Conservation (phyloP, 2,888 invertebrate species). For the Oscheius sp. region DNA sequence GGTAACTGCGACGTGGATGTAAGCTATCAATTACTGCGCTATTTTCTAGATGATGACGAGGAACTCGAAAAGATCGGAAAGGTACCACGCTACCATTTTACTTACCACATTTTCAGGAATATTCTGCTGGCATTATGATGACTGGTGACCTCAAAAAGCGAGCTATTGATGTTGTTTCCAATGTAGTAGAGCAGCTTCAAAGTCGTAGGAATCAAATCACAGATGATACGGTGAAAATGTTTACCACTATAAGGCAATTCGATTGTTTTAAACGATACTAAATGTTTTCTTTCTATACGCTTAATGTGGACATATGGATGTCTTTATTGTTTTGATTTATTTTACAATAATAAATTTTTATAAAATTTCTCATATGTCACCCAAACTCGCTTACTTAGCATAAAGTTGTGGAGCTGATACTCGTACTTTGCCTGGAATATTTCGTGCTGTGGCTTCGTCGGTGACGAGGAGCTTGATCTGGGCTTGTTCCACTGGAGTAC, state of each 20-base stretch:
- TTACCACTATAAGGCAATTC: slow-evolving; percentile 81
- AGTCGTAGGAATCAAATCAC: slow-evolving; percentile 84
- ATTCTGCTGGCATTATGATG: slow-evolving; percentile 87
- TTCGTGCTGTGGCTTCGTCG: slow-evolving; percentile 90
- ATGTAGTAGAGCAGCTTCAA: slow-evolving; percentile 85
- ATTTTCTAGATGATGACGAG: slow-evolving; percentile 93
- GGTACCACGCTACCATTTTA: slow-evolving; percentile 73
- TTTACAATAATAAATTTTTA: no score
- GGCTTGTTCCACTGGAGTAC: slow-evolving; percentile 86
- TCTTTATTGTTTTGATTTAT: no score
- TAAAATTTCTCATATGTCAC: not conserved
- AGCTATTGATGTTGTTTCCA: slow-evolving; percentile 81
- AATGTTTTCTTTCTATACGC: no score
- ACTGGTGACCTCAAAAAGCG: slow-evolving; percentile 94
- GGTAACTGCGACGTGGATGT: slow-evolving; percentile 97
- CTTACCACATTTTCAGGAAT: slow-evolving; percentile 75
- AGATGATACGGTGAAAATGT: slow-evolving; percentile 85
- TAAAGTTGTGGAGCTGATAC: slow-evolving; percentile 55
- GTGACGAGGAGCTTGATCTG: slow-evolving; percentile 90
- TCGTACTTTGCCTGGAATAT: slow-evolving; percentile 92
- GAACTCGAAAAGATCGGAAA: slow-evolving; percentile 82
- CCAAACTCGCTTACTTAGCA: slow-evolving; percentile 37
- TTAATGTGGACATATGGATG: no score
- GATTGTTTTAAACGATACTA: not conserved
- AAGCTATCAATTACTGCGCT: slow-evolving; percentile 90